Conservation (phyloP, 2,888 invertebrate genomes). For the Cephus runcator region DNA sequence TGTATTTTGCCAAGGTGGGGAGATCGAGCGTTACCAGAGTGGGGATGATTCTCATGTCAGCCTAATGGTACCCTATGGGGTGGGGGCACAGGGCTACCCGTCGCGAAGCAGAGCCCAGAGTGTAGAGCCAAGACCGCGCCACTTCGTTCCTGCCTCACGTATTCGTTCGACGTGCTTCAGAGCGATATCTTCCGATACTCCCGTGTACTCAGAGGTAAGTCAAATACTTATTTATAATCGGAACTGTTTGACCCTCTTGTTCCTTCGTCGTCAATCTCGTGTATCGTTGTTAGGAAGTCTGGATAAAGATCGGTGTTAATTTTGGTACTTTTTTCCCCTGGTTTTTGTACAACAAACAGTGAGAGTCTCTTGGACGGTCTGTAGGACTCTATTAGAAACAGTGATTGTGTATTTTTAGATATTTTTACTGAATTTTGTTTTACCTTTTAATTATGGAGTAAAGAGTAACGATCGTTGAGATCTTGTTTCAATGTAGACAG, state of each 20-base stretch:
- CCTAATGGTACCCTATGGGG: background rate
- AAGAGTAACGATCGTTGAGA: background rate
- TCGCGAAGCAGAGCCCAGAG: constrained; percentile 35
- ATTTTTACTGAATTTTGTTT: background rate
- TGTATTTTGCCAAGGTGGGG: background rate
- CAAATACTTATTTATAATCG: background rate
- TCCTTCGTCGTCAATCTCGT: background rate
- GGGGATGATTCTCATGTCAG: background rate
- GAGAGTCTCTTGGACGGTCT: background rate
- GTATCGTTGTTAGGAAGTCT: background rate
- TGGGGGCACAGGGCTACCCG: constrained; percentile 38
- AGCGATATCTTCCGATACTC: constrained; percentile 1
- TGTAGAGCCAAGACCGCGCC: constrained; percentile 39
- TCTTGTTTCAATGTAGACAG: background rate
- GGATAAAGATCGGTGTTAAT: background rate
- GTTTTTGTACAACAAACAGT: background rate
- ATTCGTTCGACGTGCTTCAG: constrained; percentile 38
- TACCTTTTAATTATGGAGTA: background rate
- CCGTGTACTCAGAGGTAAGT: constrained; percentile 18
- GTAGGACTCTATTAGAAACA: background rate
- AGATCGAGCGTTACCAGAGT: background rate
- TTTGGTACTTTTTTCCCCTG: background rate
- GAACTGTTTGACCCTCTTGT: background rate
- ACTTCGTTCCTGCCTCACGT: constrained; percentile 56
- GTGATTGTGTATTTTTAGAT: background rate